Evolutionary conservation across 2,113 vertebrate species (phyloP).

Genomic region (Takifugu flavidus): DNA sequence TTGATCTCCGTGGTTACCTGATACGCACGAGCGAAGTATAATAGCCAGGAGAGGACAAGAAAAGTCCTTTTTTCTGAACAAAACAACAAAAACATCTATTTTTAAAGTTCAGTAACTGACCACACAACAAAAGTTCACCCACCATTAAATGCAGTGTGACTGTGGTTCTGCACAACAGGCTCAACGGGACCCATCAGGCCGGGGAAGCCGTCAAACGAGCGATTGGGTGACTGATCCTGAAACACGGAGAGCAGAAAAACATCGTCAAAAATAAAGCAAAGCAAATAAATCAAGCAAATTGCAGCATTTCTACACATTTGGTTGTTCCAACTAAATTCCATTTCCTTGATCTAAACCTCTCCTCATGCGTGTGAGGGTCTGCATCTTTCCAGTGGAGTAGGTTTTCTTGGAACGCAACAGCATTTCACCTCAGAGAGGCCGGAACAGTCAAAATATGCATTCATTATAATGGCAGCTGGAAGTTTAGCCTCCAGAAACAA

Average conservation of each 20-base stretch:
- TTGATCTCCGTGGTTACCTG: too few species aligned
- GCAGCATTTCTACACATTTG: too few species aligned
- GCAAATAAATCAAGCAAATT: too few species aligned
- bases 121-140: conserved; percentile 14
- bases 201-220: conserved; percentile 70
- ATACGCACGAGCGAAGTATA: too few species aligned
- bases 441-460: neutral
- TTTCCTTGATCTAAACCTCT: too few species aligned
- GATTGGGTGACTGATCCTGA: conserved; percentile 68
- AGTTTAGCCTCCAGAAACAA: too few species aligned
- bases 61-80: neutral
- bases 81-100: neutral
- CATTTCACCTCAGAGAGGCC: conserved; percentile 6
- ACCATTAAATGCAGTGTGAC: conserved; percentile 55
- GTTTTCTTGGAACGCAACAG: conserved; percentile 7
- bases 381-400: too few species aligned
- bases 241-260: conserved; percentile 2
- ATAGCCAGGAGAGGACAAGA: neutral
- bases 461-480: too few species aligned
- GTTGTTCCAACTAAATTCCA: too few species aligned
- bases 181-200: conserved; percentile 49
- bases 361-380: too few species aligned
- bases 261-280: too few species aligned
- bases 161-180: conserved; percentile 47
- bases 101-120: neutral